phyloP scores from a whole-genome alignment of 2,888 invertebrate species.

The Cosmorhoe ocellata region DNA sequence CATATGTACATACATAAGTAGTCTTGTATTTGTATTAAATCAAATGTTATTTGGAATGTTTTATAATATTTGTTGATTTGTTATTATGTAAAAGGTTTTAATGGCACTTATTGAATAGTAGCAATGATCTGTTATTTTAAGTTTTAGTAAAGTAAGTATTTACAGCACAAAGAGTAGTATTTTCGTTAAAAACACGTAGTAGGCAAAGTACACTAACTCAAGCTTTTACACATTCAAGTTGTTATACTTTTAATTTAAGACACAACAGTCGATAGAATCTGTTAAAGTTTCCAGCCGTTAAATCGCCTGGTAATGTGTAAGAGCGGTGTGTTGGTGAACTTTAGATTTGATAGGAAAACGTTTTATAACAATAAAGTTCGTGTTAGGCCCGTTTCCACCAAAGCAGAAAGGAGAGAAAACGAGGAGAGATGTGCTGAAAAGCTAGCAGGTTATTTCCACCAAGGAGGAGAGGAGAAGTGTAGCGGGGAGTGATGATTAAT shows the following conservation, averaged over 20 bases:
- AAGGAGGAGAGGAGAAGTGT: no score
- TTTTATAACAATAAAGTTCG: no score
- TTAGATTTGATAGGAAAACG: background rate
- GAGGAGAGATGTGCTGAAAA: no score
- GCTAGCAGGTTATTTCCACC: no score
- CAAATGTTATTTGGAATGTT: background rate
- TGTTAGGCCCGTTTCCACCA: no score
- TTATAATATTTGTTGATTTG: constrained; percentile 2
- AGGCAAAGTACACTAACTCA: background rate
- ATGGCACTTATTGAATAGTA: constrained; percentile 55
- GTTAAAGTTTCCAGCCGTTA: background rate
- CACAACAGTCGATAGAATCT: background rate
- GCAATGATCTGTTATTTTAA: constrained; percentile 57
- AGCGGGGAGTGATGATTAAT: no score
- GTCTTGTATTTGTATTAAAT: constrained; percentile 3
- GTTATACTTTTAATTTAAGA: no score
- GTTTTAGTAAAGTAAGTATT: constrained; percentile 32
- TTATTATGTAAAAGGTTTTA: no score
- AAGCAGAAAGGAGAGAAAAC: no score
- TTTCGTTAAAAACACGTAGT: background rate
- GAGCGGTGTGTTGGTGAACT: background rate
- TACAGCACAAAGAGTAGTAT: background rate
- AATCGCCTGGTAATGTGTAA: background rate
- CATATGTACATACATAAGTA: no score
- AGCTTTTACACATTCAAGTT: background rate